Evolutionary conservation across 2,888 invertebrate species (phyloP).

Genomic region (Harpagoxenus sublaevis): DNA sequence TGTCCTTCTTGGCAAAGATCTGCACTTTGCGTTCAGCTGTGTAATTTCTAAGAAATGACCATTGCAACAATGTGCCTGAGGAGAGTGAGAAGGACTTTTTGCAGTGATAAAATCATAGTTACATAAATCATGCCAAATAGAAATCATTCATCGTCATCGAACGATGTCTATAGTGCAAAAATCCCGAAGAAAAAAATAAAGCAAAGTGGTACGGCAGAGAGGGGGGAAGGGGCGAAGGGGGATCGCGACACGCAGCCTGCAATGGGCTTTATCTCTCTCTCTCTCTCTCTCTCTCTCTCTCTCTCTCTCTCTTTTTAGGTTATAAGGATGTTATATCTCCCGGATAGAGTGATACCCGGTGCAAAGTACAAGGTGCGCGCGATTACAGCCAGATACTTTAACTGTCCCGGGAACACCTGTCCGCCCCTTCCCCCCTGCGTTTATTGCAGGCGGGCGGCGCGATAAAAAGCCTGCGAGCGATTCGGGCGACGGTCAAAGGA

Average conservation of each 20-base stretch:
- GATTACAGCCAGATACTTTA: slow-evolving; percentile 38
- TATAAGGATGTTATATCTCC: slow-evolving; percentile 42
- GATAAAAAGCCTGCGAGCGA: slow-evolving; percentile 29
- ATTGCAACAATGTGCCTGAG: not conserved
- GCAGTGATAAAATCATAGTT: not conserved
- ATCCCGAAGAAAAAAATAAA: slow-evolving; percentile 17
- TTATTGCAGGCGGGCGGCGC: not conserved
- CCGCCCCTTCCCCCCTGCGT: not conserved
- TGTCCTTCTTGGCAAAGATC: not conserved
- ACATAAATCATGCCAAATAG: slow-evolving; percentile 11
- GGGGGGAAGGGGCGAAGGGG: not conserved
- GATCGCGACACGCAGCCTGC: not conserved
- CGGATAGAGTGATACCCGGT: slow-evolving; percentile 16
- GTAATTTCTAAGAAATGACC: not conserved
- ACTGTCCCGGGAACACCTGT: slow-evolving; percentile 1
- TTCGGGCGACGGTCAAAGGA: slow-evolving; percentile 32
- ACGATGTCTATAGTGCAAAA: not conserved
- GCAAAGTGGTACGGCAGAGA: not conserved
- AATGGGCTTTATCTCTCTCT: not conserved
- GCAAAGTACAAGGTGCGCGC: slow-evolving; percentile 59
- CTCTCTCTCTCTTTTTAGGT: slow-evolving; percentile 42
- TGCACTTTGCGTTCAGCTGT: not conserved
- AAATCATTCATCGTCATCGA: not conserved
- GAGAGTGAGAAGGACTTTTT: not conserved
- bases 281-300: not conserved